Base-by-base conservation (phyloP, 2,113 vertebrate genomes). In the Mola mola region DNA sequence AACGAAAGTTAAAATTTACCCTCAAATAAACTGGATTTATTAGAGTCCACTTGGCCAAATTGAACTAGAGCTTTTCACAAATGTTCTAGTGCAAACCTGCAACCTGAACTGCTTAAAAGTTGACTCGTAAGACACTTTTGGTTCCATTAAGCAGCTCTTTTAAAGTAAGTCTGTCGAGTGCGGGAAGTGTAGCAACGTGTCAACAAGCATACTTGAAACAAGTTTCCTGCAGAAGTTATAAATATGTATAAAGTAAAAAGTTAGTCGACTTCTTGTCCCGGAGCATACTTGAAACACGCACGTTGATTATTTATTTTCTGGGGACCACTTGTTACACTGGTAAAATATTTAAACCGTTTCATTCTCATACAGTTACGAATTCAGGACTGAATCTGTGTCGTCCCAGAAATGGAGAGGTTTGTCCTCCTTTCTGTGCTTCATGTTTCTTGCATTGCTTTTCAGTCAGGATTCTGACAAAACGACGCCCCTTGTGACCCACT, bases 391-490 rank as follows among this genome's bases (percentile, higher is more conserved):
- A n/a, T n/a, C n/a, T n/a, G n/a, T n/a, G n/a, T n/a, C n/a, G n/a
- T n/a, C n/a, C n/a, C 29, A 9, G 29, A 31, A 31, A 31, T 8
- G 8, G 5, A 33, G 31, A 33, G 9, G 5, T 33, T 8, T 15
- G 12, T 38, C n/a, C n/a, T 38, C n/a, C 13, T 38, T 29, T 29
- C 28, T 67, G 44, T 56, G 46, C 65, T 78, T 76, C 43, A 33
- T 72, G 69, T 75, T 82, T 73, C 48, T 72, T 52, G 58, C 73
- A 53, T 58, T 41, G 68, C 78, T 77, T 71, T 76, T 76, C 67
- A 79, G 56, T 75, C 78, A 59, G 59, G 58, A 53, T 81, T 83
- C 77, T 73, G 75, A 71, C 60, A 85, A 83, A 85, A 69, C 60
- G 66, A 55, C 68, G 61, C 48, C 60, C 48, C 77, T 72, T 65